These are phyloP conservation scores for Ondatra zibethicus DNA, from an alignment of 2,113 vertebrate genomes.

Conservation along the genomic window DNA sequence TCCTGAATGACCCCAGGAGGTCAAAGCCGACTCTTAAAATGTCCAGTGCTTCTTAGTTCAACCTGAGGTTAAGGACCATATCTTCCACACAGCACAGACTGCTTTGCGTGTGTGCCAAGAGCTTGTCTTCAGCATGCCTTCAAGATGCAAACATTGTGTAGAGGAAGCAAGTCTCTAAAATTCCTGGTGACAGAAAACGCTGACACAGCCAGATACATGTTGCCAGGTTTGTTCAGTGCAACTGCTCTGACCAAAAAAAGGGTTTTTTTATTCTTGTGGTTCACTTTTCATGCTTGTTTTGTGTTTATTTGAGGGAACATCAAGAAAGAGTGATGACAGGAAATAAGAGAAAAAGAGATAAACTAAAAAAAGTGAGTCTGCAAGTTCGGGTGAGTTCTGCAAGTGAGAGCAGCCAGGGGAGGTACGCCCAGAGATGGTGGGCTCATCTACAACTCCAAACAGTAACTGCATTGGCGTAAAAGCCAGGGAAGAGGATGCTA, in stretches of 20 bases:
- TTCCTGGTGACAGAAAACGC: not conserved
- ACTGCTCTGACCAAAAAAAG: not conserved
- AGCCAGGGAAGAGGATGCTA: not conserved
- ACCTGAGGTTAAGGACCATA: conserved; percentile 74
- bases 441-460: not conserved
- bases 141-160: conserved; percentile 46
- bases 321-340: conserved; percentile 10
- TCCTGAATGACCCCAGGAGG: conserved; percentile 55
- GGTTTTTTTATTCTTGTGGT: not conserved
- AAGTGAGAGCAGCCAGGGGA: not conserved
- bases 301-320: not conserved
- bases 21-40: conserved; percentile 73
- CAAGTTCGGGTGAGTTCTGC: not conserved
- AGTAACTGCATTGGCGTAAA: not conserved
- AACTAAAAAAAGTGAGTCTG: not conserved
- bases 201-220: not conserved
- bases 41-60: conserved; percentile 71
- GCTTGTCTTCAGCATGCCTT: conserved; percentile 38
- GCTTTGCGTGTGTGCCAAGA: conserved; percentile 61
- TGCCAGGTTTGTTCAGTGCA: not conserved
- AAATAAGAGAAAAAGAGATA: conserved; percentile 28
- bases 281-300: conserved; percentile 32
- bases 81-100: conserved; percentile 45
- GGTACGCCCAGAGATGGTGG: not conserved
- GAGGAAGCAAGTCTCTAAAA: not conserved